Evolutionary conservation across 1,140 invertebrate species (phyloP).

Genomic region (Artemia franciscana): DNA sequence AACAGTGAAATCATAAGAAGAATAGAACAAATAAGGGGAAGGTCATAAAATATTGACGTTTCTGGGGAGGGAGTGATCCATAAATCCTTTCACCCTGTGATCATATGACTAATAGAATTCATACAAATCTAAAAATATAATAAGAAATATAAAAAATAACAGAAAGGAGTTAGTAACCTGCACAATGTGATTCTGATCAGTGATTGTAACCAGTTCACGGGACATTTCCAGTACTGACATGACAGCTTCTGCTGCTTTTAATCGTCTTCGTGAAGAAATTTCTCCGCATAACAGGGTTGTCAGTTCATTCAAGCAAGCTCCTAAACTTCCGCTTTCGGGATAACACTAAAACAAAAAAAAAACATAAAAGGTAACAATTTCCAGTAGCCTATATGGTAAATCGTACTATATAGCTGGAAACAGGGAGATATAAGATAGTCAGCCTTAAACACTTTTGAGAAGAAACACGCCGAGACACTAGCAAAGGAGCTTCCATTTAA

Average conservation of each 20-base stretch:
- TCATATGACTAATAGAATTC: too few relatives aligned
- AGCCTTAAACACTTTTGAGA: neutral
- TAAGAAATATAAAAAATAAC: too few relatives aligned
- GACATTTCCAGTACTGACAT: conserved; percentile 52
- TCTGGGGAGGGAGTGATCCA: too few relatives aligned
- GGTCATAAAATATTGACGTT: too few relatives aligned
- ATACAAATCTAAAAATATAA: too few relatives aligned
- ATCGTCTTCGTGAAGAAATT: conserved; percentile 28
- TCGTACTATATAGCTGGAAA: neutral
- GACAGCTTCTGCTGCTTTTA: conserved; percentile 40
- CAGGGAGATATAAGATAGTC: neutral
- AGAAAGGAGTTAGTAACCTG: conserved; percentile 49
- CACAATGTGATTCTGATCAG: conserved; percentile 53
- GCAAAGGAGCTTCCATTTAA: too few relatives aligned
- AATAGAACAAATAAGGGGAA: too few relatives aligned
- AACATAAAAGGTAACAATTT: neutral
- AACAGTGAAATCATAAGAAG: too few relatives aligned
- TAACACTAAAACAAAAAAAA: conserved; percentile 31
- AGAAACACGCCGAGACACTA: too few relatives aligned
- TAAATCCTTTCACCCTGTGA: too few relatives aligned
- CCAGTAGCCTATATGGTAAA: neutral
- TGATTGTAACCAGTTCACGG: conserved; percentile 61
- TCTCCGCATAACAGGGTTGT: conserved; percentile 41
- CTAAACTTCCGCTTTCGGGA: conserved; percentile 37
- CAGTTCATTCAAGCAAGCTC: conserved; percentile 44